A percentile compares a stretch with the other conserved stretches of the same genome.
phyloP scores from a whole-genome alignment of 2,888 invertebrate genomes.

The Agrochola lychnidis region DNA sequence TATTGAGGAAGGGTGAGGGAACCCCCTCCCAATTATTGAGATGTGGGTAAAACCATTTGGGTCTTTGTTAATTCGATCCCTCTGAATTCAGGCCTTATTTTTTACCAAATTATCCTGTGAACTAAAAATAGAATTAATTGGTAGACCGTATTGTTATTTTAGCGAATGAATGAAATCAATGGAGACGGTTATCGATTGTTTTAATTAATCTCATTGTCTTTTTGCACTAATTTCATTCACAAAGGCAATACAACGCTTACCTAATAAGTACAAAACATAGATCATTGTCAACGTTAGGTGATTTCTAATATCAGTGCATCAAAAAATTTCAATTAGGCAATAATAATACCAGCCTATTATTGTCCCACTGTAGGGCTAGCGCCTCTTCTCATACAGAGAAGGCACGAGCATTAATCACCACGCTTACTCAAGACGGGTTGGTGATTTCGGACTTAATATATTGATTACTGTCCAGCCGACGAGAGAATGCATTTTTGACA shows the following conservation, averaged over 20 bases:
- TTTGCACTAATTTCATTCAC: neutral
- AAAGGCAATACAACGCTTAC: neutral
- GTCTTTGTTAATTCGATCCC: conserved; percentile 17
- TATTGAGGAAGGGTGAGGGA: too few species aligned
- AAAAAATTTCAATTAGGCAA: neutral
- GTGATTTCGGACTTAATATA: too few species aligned
- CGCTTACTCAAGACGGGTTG: too few species aligned
- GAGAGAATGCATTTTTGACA: too few species aligned
- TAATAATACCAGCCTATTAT: too few species aligned
- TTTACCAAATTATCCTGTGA: conserved; percentile 3
- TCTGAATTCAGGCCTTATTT: neutral
- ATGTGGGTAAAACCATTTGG: conserved; percentile 32
- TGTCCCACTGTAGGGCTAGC: too few species aligned
- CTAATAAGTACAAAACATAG: neutral
- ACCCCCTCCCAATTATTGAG: neutral
- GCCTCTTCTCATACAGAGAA: too few species aligned
- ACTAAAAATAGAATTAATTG: neutral
- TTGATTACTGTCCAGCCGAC: too few species aligned
- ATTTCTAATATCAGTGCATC: neutral
- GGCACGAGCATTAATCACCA: too few species aligned
- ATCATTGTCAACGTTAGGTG: neutral
- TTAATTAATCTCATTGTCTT: neutral
- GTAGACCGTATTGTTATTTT: conserved; percentile 11
- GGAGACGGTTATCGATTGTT: conserved; percentile 1
- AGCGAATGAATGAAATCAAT: neutral